These are phyloP conservation scores for Patiria miniata DNA, from an alignment of 35 echinoderm and acorn worm species.

Conservation along the genomic window DNA sequence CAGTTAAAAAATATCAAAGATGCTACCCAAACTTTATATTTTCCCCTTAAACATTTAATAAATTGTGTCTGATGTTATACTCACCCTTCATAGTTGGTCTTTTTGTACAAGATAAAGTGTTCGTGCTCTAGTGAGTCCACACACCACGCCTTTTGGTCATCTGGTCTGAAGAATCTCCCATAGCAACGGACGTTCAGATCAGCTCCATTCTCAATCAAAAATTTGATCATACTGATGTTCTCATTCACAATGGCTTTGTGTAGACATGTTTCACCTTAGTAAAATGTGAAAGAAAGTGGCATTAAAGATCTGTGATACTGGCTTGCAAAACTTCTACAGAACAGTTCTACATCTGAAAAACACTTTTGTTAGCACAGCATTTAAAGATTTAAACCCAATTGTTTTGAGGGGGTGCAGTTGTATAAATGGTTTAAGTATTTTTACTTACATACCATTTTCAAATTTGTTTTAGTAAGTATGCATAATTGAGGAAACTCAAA, in stretches of 20 bases:
- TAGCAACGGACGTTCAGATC: constrained; percentile 73
- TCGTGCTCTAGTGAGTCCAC: constrained; percentile 67
- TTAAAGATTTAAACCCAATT: no score
- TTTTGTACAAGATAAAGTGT: constrained; percentile 45
- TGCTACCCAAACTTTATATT: background rate
- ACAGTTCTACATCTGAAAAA: background rate
- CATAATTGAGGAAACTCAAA: no score
- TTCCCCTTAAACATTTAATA: no score
- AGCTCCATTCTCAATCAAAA: constrained; percentile 67
- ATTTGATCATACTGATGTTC: constrained; percentile 82
- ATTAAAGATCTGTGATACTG: no score
- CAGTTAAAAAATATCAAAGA: background rate
- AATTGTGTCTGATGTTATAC: constrained; percentile 2
- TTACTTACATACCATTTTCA: no score
- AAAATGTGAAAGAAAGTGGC: background rate
- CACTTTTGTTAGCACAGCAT: background rate
- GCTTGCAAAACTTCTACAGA: no score
- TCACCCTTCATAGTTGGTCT: constrained; percentile 96
- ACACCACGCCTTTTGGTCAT: constrained; percentile 75
- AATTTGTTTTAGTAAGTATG: no score
- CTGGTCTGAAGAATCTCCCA: constrained; percentile 79
- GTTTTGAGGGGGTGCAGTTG: no score
- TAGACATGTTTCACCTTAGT: constrained; percentile 83
- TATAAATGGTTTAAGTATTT: no score
- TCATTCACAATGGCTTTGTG: constrained; percentile 98